Conservation (phyloP, 2,113 vertebrate genomes). For the Catharus bicknelli region DNA sequence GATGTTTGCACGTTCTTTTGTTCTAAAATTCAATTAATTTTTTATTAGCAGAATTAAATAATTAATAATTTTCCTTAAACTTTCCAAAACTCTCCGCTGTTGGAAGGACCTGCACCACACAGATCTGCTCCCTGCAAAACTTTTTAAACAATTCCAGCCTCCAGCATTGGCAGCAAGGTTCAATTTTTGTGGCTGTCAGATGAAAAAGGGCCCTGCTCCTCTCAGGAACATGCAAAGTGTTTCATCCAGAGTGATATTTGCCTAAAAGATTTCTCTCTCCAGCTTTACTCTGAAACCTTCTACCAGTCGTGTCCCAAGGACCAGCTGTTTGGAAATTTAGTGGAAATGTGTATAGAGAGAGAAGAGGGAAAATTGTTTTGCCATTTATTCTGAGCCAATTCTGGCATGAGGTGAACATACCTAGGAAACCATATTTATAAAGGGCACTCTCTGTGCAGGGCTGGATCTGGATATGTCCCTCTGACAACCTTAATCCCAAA, state of each 20-base stretch:
- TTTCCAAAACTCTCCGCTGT: neutral
- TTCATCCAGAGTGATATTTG: conserved; percentile 53
- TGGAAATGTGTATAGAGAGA: neutral
- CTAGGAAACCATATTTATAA: neutral
- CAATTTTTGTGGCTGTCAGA: conserved; percentile 21
- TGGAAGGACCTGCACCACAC: neutral
- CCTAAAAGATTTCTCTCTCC: conserved; percentile 48
- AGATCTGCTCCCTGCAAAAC: conserved; percentile 1
- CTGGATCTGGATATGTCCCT: neutral
- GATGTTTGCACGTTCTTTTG: conserved; percentile 15
- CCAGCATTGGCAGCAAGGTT: neutral
- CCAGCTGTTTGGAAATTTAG: conserved; percentile 16
- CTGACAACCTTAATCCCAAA: neutral
- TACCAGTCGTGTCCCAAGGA: neutral
- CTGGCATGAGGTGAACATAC: neutral
- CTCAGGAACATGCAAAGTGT: conserved; percentile 16
- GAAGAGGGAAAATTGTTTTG: neutral
- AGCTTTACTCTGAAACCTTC: neutral
- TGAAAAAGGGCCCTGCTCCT: neutral
- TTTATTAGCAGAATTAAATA: conserved; percentile 46
- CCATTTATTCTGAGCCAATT: neutral
- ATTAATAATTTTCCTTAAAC: conserved; percentile 39
- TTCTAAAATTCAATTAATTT: conserved; percentile 57
- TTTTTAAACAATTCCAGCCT: conserved; percentile 17
- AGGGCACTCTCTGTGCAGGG: neutral